Evolutionary conservation across 2,797 vertebrate species (phyloP), one percentile per base, ranked within the genome.

Genomic region (Galaxias olidus): DNA sequence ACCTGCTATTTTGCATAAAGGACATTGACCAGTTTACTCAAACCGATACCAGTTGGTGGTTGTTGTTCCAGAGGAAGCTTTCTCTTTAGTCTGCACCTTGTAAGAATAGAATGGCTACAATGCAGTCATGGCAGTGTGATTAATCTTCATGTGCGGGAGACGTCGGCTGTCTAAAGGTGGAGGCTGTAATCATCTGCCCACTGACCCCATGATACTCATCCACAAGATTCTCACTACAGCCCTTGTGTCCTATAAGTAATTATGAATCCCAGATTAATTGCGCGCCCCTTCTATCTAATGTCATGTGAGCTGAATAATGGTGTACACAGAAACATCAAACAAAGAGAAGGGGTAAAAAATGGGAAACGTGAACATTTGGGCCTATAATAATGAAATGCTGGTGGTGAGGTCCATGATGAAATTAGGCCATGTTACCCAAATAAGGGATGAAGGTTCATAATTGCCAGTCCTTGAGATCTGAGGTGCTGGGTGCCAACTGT

Each of bases 401-500:
- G 83, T 75, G 80, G 60, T 68, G 74, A 84, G 78, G 73, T 76
- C 81, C 79, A 72, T 87, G 86, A 89, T 91, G 82, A 92, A 92
- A 93, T 91, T 92, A 92, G 91, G 89, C 80, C 79, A 84, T 86
- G 89, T 89, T 87, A 85, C 90, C 90, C 90, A 93, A 94, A 93
- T 92, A 93, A 91, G 88, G 91, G 87, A 90, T 93, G 92, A 94
- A 94, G 91, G 88, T 92, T 93, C 91, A 92, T 94, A 93, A 93
- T 95, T 95, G 93, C 94, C 92, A 92, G 93, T 97, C 92, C 92
- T 93, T 81, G 91, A 94, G 94, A 93, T 95, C 94, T 93, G 94
- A 96, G 93, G 93, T 94, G 93, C 93, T 78, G 92, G 96, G 94
- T 98, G 93, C 96, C 94, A 95, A 97, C 96, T 98, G 97, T 98